phyloP scores from a whole-genome alignment of 2,888 invertebrate species.

The Pegoplata infirma region DNA sequence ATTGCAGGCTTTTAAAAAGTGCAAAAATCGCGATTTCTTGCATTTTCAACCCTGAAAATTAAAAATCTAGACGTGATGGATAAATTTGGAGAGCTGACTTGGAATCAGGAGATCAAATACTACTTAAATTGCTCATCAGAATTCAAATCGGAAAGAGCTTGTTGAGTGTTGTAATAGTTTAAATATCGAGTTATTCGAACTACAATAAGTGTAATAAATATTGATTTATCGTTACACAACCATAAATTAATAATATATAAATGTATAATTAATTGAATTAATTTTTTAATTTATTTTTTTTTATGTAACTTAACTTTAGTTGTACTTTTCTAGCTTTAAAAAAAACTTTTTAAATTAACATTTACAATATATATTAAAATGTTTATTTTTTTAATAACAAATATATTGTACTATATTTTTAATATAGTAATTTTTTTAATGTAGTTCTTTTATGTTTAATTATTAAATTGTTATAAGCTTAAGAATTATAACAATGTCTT shows the following conservation, averaged over 20 bases:
- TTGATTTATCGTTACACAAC: neutral
- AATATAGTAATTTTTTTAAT: neutral
- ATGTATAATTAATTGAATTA: neutral
- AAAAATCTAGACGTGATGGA: too few relatives aligned
- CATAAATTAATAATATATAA: neutral
- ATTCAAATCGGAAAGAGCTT: too few relatives aligned
- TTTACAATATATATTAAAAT: neutral
- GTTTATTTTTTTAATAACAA: neutral
- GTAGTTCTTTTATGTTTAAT: neutral
- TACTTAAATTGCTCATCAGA: too few relatives aligned
- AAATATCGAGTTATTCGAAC: constrained; percentile 17
- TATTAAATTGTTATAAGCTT: neutral
- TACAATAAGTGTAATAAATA: constrained; percentile 1
- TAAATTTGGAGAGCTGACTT: too few relatives aligned
- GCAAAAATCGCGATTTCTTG: too few relatives aligned
- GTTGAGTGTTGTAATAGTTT: constrained; percentile 23
- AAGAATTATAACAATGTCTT: neutral
- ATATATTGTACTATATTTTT: neutral
- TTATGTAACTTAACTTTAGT: neutral
- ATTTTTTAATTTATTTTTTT: constrained; percentile 2
- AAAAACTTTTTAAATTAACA: neutral
- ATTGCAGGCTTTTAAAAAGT: too few relatives aligned
- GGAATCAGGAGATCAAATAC: too few relatives aligned
- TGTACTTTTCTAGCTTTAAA: neutral
- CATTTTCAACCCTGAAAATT: too few relatives aligned